Conservation (phyloP, 2,888 invertebrate species). For the Aspidiotus rigidus region DNA sequence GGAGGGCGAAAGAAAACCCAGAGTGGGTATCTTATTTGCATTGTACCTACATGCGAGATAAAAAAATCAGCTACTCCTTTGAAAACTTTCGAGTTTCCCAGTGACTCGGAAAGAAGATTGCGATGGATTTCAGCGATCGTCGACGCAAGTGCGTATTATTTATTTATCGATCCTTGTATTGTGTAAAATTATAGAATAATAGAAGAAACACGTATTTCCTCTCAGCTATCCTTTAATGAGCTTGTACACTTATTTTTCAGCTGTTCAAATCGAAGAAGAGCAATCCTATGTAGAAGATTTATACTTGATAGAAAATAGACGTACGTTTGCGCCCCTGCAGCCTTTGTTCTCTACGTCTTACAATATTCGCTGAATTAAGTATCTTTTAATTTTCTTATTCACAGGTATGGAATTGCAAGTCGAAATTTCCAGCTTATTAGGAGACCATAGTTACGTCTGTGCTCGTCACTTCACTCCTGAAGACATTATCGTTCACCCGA, state of each 20-base stretch:
- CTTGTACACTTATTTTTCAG: background rate
- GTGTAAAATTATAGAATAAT: background rate
- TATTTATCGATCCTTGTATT: background rate
- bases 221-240: background rate
- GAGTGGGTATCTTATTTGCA: conserved; percentile 24
- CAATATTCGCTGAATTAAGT: background rate
- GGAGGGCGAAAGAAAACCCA: conserved; percentile 14
- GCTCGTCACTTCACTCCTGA: conserved; percentile 24
- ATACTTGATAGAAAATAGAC: conserved; percentile 27
- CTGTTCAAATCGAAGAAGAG: conserved; percentile 23
- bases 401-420: conserved; percentile 26
- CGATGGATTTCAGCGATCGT: conserved; percentile 23
- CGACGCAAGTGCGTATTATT: conserved; percentile 21
- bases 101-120: conserved; percentile 12
- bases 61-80: conserved; percentile 28
- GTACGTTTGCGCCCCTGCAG: background rate
- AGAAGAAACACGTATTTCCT: too few relatives aligned
- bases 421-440: conserved; percentile 20
- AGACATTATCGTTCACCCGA: conserved; percentile 25
- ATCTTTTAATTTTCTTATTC: background rate
- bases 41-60: conserved; percentile 18
- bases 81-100: conserved; percentile 28
- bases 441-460: conserved; percentile 26
- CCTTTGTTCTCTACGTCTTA: background rate
- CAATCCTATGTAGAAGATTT: conserved; percentile 17